A percentile compares a stretch with the other conserved stretches of the same genome.
phyloP scores from a whole-genome alignment of 2,113 vertebrate genomes.

The Rhynchomys soricoides region DNA sequence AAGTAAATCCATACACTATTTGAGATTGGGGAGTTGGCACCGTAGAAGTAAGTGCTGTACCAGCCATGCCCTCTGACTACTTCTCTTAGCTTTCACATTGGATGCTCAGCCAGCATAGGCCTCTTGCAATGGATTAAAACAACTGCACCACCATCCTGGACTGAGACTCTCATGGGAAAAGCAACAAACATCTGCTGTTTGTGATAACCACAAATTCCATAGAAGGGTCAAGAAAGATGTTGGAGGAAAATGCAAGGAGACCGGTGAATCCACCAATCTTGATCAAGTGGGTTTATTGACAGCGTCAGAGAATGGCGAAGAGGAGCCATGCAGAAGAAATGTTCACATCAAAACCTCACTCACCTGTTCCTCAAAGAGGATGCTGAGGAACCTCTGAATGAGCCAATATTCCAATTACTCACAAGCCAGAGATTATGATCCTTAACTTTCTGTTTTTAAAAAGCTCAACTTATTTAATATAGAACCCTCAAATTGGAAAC shows the following conservation, averaged over 20 bases:
- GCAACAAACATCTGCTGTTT: neutral
- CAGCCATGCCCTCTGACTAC: neutral
- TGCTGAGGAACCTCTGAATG: neutral
- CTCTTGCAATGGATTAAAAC: neutral
- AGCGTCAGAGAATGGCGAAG: neutral
- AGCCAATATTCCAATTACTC: neutral
- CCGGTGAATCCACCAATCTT: neutral
- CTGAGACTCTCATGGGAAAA: neutral
- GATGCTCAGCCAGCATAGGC: neutral
- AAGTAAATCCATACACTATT: neutral
- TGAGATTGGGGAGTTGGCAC: neutral
- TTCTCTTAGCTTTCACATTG: neutral
- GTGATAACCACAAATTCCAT: neutral
- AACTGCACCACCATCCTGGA: neutral
- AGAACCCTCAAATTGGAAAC: neutral
- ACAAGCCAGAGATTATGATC: constrained; percentile 5
- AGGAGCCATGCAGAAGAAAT: neutral
- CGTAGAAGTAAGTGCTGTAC: neutral
- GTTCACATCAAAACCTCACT: neutral
- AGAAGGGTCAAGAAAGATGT: neutral
- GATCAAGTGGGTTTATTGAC: neutral
- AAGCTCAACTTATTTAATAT: neutral
- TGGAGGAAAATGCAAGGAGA: neutral
- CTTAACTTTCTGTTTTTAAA: neutral
- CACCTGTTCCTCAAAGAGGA: neutral